Evolutionary conservation across 1,140 invertebrate genomes (phyloP).

Genomic region (Lamellibrachia luymesi): DNA sequence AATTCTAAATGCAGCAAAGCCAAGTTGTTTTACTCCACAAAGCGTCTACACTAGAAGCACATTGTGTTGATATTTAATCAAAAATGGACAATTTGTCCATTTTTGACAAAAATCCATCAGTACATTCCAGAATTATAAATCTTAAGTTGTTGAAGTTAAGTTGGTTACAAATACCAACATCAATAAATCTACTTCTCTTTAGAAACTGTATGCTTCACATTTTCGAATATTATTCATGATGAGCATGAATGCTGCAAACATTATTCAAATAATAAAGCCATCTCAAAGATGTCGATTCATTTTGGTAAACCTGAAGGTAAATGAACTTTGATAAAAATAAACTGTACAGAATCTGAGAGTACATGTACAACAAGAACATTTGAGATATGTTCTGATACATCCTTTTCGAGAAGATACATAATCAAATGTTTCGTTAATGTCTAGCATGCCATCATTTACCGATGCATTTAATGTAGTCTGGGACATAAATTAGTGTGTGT

Average conservation of each 20-base stretch:
- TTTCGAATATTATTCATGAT: not conserved
- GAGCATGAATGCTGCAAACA: not conserved
- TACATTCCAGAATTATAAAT: not conserved
- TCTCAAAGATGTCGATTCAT: not conserved
- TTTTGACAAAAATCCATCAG: slow-evolving; percentile 1
- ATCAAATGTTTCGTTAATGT: not conserved
- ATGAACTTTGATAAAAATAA: not conserved
- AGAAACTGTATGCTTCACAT: not conserved
- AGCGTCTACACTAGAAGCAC: not conserved
- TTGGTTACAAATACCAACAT: not conserved
- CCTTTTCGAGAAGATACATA: not conserved
- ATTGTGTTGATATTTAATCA: not conserved
- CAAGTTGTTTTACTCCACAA: not conserved
- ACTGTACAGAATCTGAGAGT: not conserved
- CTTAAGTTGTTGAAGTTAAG: not conserved
- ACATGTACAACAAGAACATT: not conserved
- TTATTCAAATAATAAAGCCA: not conserved
- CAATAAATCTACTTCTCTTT: not conserved
- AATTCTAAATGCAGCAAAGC: not conserved
- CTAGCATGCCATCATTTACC: not conserved
- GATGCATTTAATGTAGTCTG: not conserved
- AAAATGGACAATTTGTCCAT: not conserved
- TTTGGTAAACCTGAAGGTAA: not conserved
- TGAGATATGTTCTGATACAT: not conserved
- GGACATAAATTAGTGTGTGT: not conserved